Evolutionary conservation across 2,888 invertebrate species (phyloP).

Genomic region (Eurois occulta): DNA sequence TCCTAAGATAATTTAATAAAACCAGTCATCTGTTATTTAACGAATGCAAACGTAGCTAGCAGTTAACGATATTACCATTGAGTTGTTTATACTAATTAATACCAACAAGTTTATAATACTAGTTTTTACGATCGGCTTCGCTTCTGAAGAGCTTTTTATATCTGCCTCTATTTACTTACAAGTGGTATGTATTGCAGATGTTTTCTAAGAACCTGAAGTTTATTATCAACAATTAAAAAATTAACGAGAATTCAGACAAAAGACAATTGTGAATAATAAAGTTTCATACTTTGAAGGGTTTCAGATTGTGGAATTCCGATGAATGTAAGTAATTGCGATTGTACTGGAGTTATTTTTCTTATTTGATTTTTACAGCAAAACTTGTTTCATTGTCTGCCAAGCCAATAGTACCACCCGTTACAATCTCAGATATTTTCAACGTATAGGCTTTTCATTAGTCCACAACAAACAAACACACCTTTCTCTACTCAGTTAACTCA

Average conservation of each 20-base stretch:
- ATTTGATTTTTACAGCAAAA: neutral
- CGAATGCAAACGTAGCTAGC: conserved; percentile 45
- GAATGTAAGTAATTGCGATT: neutral
- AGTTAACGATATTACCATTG: conserved; percentile 52
- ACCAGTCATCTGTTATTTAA: conserved; percentile 47
- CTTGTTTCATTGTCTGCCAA: neutral
- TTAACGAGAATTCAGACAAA: conserved; percentile 50
- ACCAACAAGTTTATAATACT: conserved; percentile 64
- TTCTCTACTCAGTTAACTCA: neutral
- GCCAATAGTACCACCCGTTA: neutral
- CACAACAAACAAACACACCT: neutral
- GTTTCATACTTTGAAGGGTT: conserved; percentile 30
- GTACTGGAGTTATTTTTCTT: neutral
- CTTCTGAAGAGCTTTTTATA: conserved; percentile 53
- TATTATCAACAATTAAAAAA: conserved; percentile 52
- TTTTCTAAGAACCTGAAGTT: conserved; percentile 45
- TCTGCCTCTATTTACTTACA: conserved; percentile 46
- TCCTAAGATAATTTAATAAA: conserved; percentile 34
- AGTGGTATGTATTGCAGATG: conserved; percentile 59
- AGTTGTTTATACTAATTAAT: conserved; percentile 63
- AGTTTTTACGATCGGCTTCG: conserved; percentile 57
- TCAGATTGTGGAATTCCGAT: conserved; percentile 16
- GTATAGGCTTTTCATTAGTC: neutral
- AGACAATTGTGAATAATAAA: conserved; percentile 36
- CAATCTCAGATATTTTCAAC: neutral